Conservation (phyloP, 2,888 invertebrate genomes). For the Apamea crenata region DNA sequence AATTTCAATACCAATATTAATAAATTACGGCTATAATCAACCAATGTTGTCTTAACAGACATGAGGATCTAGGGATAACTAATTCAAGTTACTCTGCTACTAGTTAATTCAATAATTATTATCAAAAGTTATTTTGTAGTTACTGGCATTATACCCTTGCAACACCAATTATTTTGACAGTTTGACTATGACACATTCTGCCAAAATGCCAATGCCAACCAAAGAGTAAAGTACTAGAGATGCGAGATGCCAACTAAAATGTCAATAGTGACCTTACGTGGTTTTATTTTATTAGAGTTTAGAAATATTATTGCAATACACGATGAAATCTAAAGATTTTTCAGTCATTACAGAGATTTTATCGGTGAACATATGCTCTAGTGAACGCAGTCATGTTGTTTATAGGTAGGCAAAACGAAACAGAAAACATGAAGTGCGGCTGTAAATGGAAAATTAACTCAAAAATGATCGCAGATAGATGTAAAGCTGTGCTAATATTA, state of each 20-base stretch:
- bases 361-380: conserved; percentile 73
- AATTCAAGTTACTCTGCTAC: not conserved
- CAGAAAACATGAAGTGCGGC: conserved; percentile 82
- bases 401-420: conserved; percentile 81
- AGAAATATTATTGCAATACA: conserved; percentile 79
- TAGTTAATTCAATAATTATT: too few relatives aligned
- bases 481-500: conserved; percentile 85
- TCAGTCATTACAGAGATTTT: conserved; percentile 75
- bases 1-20: not conserved
- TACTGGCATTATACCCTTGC: not conserved
- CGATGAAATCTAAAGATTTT: conserved; percentile 83
- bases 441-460: conserved; percentile 76
- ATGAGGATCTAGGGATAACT: not conserved
- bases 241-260: conserved; percentile 58
- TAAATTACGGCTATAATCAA: not conserved
- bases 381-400: conserved; percentile 81
- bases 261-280: conserved; percentile 84
- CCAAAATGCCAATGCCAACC: conserved; percentile 25
- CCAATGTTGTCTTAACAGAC: not conserved
- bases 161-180: conserved; percentile 44
- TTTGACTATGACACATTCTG: conserved; percentile 46
- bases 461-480: conserved; percentile 85
- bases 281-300: conserved; percentile 84
- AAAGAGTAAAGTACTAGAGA: too few relatives aligned
- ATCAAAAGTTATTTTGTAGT: not conserved